Conservation (phyloP, 1,140 invertebrate genomes). For the Pseudomyrmex gracilis region DNA sequence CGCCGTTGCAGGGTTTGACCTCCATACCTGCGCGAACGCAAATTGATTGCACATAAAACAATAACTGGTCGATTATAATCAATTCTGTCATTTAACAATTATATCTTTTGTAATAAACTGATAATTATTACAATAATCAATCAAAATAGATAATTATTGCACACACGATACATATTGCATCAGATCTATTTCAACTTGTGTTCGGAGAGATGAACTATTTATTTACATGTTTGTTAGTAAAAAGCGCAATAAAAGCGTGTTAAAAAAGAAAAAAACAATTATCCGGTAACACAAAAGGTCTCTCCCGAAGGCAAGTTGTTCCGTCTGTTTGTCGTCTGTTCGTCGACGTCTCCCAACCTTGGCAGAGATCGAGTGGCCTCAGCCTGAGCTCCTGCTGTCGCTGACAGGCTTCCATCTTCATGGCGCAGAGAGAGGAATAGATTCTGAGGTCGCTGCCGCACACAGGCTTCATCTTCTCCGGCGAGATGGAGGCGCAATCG, state of each 20-base stretch:
- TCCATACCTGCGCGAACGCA: constrained; percentile 88
- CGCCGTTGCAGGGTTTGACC: constrained; percentile 94
- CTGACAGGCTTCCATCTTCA: constrained; percentile 94
- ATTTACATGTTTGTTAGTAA: background rate
- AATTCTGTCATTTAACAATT: no score
- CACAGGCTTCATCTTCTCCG: constrained; percentile 88
- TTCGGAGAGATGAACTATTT: no score
- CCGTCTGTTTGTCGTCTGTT: background rate
- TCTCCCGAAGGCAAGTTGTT: background rate
- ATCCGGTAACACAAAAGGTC: background rate
- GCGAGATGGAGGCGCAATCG: constrained; percentile 87
- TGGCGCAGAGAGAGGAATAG: constrained; percentile 93
- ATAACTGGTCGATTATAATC: background rate
- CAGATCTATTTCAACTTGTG: no score
- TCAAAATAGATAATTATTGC: no score
- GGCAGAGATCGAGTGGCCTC: constrained; percentile 92
- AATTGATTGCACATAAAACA: background rate
- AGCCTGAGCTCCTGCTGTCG: constrained; percentile 92
- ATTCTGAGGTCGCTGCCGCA: constrained; percentile 94
- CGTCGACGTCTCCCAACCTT: constrained; percentile 87
- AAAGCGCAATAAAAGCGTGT: constrained; percentile 16
- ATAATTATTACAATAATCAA: no score
- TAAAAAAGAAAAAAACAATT: background rate
- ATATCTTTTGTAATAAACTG: no score
- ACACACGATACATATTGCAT: no score